Evolutionary conservation across 2,797 vertebrate genomes (phyloP).

Genomic region (Eleutherodactylus coqui): DNA sequence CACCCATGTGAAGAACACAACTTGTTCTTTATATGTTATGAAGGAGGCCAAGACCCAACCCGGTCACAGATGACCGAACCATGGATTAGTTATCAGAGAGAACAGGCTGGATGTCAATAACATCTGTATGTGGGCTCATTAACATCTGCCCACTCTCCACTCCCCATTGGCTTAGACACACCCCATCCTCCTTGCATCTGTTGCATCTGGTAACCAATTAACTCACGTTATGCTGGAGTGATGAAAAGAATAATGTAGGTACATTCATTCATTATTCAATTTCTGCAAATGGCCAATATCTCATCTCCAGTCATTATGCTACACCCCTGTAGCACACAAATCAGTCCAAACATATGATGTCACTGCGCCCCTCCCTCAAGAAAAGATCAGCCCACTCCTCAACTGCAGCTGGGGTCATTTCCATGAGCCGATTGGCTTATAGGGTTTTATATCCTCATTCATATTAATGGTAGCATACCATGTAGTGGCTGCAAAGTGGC

Average conservation of each 20-base stretch:
- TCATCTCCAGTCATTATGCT: neutral
- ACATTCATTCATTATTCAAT: neutral
- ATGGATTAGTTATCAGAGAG: constrained; percentile 24
- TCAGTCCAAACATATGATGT: neutral
- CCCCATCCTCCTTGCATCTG: constrained; percentile 20
- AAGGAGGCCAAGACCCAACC: constrained; percentile 4
- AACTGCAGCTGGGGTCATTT: neutral
- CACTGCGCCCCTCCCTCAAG: neutral
- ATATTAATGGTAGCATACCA: too few relatives aligned
- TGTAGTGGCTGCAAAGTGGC: too few relatives aligned
- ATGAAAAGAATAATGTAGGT: neutral
- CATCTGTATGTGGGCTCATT: constrained; percentile 51
- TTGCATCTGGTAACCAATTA: constrained; percentile 12
- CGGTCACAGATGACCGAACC: constrained; percentile 28
- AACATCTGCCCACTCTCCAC: constrained; percentile 39
- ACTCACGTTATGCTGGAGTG: neutral
- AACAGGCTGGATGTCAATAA: constrained; percentile 52
- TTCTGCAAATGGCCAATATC: neutral
- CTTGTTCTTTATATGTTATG: neutral
- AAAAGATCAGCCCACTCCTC: neutral
- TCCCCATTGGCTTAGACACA: constrained; percentile 28
- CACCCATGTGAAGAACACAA: neutral
- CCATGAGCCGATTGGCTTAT: neutral
- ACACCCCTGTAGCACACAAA: neutral
- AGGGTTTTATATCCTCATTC: neutral